A percentile compares a stretch with the other conserved stretches of the same genome.
phyloP scores from a whole-genome alignment of 1,140 invertebrate species.

The Diachasmimorpha longicaudata region DNA sequence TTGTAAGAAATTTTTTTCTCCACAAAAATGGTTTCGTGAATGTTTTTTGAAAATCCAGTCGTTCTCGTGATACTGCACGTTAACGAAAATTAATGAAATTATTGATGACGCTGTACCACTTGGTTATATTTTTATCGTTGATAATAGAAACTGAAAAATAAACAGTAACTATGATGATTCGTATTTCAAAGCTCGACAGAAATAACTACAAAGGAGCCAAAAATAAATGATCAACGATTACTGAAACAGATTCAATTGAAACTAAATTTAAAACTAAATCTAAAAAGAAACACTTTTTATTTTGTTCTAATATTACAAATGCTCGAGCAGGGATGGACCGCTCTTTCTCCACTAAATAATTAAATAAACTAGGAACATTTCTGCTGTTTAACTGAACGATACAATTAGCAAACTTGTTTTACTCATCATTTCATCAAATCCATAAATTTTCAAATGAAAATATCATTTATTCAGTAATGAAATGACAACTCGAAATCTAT shows the following conservation, averaged over 20 bases:
- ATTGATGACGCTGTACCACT: too few relatives aligned
- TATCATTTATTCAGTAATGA: not conserved
- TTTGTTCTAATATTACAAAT: constrained; percentile 21
- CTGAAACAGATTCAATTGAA: not conserved
- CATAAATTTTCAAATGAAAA: not conserved
- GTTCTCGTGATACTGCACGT: too few relatives aligned
- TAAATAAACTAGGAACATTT: constrained; percentile 1
- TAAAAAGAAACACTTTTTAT: constrained; percentile 15
- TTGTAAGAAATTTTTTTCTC: too few relatives aligned
- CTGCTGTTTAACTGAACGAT: not conserved
- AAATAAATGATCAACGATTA: constrained; percentile 11
- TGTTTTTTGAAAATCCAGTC: too few relatives aligned
- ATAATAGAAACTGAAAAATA: too few relatives aligned
- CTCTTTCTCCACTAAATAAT: constrained; percentile 14
- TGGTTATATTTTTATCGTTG: too few relatives aligned
- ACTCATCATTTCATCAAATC: not conserved
- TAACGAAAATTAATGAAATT: too few relatives aligned
- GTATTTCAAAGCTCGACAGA: not conserved
- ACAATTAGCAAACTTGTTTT: not conserved
- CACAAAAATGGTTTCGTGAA: too few relatives aligned
- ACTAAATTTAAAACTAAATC: not conserved
- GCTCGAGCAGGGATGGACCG: constrained; percentile 26
- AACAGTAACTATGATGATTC: too few relatives aligned
- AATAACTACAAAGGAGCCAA: not conserved
- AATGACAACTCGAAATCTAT: not conserved